Percentiles rank a stretch among this genome's conserved stretches.
Conservation (phyloP, 92 coral and sea anemone genomes). For the Pocillopora grandis region DNA sequence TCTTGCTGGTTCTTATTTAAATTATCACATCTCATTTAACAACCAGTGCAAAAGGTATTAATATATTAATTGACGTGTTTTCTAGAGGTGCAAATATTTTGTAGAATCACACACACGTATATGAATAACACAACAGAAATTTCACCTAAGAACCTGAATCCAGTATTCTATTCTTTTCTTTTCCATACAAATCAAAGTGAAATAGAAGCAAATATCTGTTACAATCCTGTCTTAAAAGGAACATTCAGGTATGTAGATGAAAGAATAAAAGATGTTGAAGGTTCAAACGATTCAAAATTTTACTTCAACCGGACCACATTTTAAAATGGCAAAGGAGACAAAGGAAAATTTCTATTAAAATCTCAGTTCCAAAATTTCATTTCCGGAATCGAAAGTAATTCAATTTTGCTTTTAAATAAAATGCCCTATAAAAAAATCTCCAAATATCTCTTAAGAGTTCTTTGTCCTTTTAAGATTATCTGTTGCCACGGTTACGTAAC, state of each 20-base stretch:
- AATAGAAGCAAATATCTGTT: too few species aligned
- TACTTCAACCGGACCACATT: not conserved
- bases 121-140: too few species aligned
- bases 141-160: too few species aligned
- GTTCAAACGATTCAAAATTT: not conserved
- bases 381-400: not conserved
- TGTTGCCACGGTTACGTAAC: not conserved
- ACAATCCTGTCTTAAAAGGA: too few species aligned
- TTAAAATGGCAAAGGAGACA: not conserved
- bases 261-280: too few species aligned
- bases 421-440: not conserved
- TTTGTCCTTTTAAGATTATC: not conserved
- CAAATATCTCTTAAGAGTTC: slow-evolving; percentile 15
- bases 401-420: not conserved
- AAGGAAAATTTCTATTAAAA: not conserved
- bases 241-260: too few species aligned
- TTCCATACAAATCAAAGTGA: too few species aligned
- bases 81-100: slow-evolving; percentile 8
- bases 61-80: not conserved
- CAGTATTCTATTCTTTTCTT: too few species aligned
- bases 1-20: not conserved
- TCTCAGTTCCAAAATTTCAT: not conserved
- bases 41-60: not conserved
- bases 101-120: not conserved
- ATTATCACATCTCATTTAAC: not conserved